Base-by-base conservation (phyloP, 2,888 invertebrate species). In the Priocnemis perturbator region DNA sequence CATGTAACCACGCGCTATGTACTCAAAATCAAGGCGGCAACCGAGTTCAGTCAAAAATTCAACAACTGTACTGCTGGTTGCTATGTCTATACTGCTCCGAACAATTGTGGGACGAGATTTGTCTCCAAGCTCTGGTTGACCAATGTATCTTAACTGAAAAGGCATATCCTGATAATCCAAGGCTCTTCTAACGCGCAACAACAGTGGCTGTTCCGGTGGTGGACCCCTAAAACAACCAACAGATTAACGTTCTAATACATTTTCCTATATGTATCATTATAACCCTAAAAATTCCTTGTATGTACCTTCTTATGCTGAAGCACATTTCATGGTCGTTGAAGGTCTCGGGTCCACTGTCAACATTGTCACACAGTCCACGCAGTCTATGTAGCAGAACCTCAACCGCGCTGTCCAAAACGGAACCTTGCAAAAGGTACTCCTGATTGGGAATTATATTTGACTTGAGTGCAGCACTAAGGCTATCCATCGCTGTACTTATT, bases 261-360 rank as follows among this genome's bases (percentile, higher is more conserved):
- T 17, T 4, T 52, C 4, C 3, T 52, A n/a, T n/a, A n/a, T n/a
- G n/a, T n/a, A n/a, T n/a, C n/a, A n/a, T n/a, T 52, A 4, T 3
- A 52, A 17, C 11, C 11, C 3, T n/a, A n/a, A 19, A 19, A 3
- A 53, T 37, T 56, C 19, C 9, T 58, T 37, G 30, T 26, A 37
- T 19, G 50, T 74, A 88, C 88, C 84, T 93, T 75, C 96, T 91
- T 69, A 96, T 91, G 71, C 94, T 95, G 81, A 96, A 95, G 87
- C 96, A 97, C 86, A 97, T 94, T 91, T 98, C 98, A 87, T 97
- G 96, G 88, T 98, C 98, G 85, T 96, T 94, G 88, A 98, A 98
- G 0, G 94, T 93, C 89, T 98, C 98, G 0, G 97, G 96, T 2
- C 95, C 96, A 61, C 94, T 94, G 84, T 97, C 96, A 0, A 96